Conservation (phyloP, 2,113 vertebrate genomes). For the Glaucomys volans region DNA sequence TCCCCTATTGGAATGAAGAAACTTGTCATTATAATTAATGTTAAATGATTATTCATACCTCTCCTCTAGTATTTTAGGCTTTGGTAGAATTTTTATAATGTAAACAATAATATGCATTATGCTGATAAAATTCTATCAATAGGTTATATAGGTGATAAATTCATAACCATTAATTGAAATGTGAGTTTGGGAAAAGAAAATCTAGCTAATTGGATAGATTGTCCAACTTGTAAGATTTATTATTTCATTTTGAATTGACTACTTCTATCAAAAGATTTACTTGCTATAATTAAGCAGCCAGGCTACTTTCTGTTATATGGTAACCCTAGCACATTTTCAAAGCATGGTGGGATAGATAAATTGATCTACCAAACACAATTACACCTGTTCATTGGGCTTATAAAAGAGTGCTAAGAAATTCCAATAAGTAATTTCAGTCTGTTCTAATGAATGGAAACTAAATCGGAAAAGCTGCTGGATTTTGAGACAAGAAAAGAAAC, state of each 20-base stretch:
- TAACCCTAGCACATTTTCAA: slow-evolving; percentile 66
- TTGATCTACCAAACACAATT: slow-evolving; percentile 69
- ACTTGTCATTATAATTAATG: slow-evolving; percentile 83
- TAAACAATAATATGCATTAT: slow-evolving; percentile 74
- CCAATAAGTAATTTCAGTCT: slow-evolving; percentile 71
- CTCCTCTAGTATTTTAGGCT: slow-evolving; percentile 67
- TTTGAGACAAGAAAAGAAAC: slow-evolving; percentile 30
- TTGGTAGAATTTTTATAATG: slow-evolving; percentile 85
- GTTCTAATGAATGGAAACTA: slow-evolving; percentile 72
- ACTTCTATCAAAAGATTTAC: slow-evolving; percentile 54
- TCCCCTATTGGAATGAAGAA: slow-evolving; percentile 71
- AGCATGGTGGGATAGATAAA: slow-evolving; percentile 42
- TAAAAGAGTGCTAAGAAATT: slow-evolving; percentile 63
- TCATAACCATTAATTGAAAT: slow-evolving; percentile 83
- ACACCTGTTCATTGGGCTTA: slow-evolving; percentile 68
- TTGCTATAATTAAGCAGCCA: slow-evolving; percentile 79
- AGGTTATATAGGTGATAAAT: slow-evolving; percentile 76
- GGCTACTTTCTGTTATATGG: slow-evolving; percentile 58
- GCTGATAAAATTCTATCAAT: slow-evolving; percentile 78
- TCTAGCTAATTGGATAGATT: slow-evolving; percentile 78
- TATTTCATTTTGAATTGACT: slow-evolving; percentile 77
- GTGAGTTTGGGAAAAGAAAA: slow-evolving; percentile 68
- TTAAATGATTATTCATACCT: slow-evolving; percentile 80
- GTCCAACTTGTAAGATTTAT: slow-evolving; percentile 73
- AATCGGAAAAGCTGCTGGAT: slow-evolving; percentile 61